Conservation (phyloP, 53 echinoderm and acorn worm species). For the Henricia sp. region DNA sequence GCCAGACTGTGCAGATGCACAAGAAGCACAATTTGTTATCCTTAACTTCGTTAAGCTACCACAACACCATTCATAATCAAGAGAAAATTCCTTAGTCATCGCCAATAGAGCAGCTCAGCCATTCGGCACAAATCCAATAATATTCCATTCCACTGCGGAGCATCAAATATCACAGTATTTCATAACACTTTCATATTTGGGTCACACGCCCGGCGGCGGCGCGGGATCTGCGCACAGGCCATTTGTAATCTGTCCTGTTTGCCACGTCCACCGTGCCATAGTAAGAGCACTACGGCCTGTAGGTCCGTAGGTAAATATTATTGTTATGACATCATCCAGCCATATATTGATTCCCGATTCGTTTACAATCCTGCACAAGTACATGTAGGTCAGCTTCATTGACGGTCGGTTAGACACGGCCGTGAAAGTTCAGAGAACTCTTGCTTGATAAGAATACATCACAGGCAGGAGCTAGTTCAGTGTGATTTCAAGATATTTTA, state of each 20-base stretch:
- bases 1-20: not conserved
- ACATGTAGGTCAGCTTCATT: conserved; percentile 14
- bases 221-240: not conserved
- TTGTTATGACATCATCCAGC: conserved; percentile 54
- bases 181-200: conserved; percentile 33
- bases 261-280: not conserved
- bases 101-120: not conserved
- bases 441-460: not conserved
- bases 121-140: conserved; percentile 54
- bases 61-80: conserved; percentile 17
- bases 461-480: too few relatives aligned
- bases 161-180: conserved; percentile 55
- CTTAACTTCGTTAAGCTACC: conserved; percentile 12
- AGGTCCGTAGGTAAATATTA: conserved; percentile 31
- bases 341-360: not conserved
- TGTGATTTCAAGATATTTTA: too few relatives aligned
- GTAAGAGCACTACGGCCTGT: not conserved
- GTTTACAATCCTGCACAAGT: not conserved
- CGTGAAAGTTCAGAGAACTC: conserved; percentile 47
- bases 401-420: conserved; percentile 4
- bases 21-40: not conserved
- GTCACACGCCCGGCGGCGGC: conserved; percentile 35
- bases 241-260: conserved; percentile 10
- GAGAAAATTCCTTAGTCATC: conserved; percentile 41
- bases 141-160: not conserved